Conservation (phyloP, 1,140 invertebrate species). For the Argopecten irradians region DNA sequence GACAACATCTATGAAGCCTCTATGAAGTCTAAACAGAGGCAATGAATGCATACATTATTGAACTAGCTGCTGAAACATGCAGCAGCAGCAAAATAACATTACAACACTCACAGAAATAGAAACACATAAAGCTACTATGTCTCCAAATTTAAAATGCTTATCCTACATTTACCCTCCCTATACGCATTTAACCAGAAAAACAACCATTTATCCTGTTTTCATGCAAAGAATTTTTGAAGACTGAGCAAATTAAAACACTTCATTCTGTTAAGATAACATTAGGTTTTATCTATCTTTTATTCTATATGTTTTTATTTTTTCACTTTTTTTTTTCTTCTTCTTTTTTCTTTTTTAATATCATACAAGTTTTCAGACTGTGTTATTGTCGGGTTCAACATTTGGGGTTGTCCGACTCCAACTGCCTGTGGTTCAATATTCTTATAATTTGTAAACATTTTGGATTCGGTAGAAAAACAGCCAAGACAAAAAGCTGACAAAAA, state of each 20-base stretch:
- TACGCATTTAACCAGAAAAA: background rate
- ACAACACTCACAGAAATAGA: background rate
- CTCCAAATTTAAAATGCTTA: background rate
- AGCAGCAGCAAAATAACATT: background rate
- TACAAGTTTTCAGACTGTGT: constrained; percentile 7
- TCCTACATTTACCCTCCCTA: background rate
- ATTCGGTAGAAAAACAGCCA: background rate
- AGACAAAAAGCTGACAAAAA: background rate
- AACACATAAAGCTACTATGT: constrained; percentile 17
- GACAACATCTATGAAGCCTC: background rate
- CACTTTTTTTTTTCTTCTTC: no score
- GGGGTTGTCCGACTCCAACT: background rate
- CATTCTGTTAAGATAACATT: background rate
- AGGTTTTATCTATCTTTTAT: no score
- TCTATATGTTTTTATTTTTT: no score
- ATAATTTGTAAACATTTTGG: background rate
- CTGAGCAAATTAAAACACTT: background rate
- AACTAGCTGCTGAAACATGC: constrained; percentile 14
- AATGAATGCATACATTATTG: background rate
- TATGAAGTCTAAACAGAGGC: background rate
- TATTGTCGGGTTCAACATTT: background rate
- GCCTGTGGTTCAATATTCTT: background rate
- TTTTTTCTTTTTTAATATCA: no score
- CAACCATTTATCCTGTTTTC: background rate
- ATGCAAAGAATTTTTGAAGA: background rate